Evolutionary conservation across 2,113 vertebrate species (phyloP), one percentile per base, ranked within the genome.

Genomic region (Agapornis roseicollis): DNA sequence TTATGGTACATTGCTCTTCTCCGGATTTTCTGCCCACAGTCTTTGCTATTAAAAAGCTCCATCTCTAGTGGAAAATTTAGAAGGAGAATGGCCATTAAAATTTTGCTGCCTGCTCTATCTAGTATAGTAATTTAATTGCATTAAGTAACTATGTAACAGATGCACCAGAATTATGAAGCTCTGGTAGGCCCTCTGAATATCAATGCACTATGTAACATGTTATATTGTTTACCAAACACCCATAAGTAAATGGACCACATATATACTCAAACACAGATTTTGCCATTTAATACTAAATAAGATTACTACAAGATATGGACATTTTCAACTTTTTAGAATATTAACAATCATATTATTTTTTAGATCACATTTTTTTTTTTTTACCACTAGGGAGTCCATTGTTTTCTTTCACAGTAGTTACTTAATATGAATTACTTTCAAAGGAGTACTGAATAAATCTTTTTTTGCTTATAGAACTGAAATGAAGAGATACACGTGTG

Each of bases 51-150:
- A 80, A 85, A 95, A 91, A 56, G 5, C 7, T 91, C 46, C 31
- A 42, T 56, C 55, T 88, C 85, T 60, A 83, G 37, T 53, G 50
- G 50, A 90, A 95, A 80, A 95, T 53, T 56, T 66, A 77, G 41
- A 70, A 77, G 22, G 19, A 1, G 19, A 87, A 83, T 85, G 35
- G 5, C 41, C 31, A 53, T 83, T 94, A 66, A 63, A 85, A 63
- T 83, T 91, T 80, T 90, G 41, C 68, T 85, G 53, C 11, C 33
- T 83, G 41, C 7, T 85, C 13, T 73, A 85, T 88, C 71, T 90
- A 69, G 44, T 61, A 72, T 37, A 93, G 58, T 41, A 88, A 88
- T 85, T 82, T 93, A 77, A 93, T 85, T 92, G 23, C 53, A 77
- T 85, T 68, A 63, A 73, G 29, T 49, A 44, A 50, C 41, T 93